Evolutionary conservation across 2,888 invertebrate genomes (phyloP).

Genomic region (Melinaea menophilus): DNA sequence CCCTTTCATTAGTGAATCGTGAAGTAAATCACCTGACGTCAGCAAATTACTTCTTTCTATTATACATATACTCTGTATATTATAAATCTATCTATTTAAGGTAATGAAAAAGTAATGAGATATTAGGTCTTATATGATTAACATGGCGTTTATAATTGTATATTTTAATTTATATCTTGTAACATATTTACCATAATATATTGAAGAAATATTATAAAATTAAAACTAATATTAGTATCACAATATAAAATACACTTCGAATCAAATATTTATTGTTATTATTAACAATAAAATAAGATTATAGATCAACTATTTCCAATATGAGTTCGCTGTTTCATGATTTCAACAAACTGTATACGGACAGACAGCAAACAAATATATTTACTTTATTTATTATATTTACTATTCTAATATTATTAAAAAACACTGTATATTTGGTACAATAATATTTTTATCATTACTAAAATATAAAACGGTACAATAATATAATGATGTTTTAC

Average conservation of each 20-base stretch:
- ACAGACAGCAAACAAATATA: background rate
- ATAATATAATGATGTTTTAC: background rate
- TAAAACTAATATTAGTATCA: background rate
- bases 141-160: no score
- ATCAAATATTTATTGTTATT: slow-evolving; percentile 35
- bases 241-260: background rate
- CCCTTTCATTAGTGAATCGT: no score
- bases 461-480: background rate
- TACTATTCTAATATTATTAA: background rate
- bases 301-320: slow-evolving; percentile 27
- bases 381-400: background rate
- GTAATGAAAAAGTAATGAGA: no score
- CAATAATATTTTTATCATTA: background rate
- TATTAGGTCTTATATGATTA: no score
- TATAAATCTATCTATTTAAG: no score
- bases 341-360: slow-evolving; percentile 24
- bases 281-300: slow-evolving; percentile 36
- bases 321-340: slow-evolving; percentile 32
- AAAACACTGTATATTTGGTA: background rate
- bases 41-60: no score
- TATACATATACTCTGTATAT: no score
- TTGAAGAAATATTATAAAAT: background rate
- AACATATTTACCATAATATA: background rate
- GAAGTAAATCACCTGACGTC: no score
- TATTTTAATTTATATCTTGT: no score